These are phyloP conservation scores for Cnemophilus loriae DNA, from an alignment of 2,113 vertebrate species.

Conservation along the genomic window DNA sequence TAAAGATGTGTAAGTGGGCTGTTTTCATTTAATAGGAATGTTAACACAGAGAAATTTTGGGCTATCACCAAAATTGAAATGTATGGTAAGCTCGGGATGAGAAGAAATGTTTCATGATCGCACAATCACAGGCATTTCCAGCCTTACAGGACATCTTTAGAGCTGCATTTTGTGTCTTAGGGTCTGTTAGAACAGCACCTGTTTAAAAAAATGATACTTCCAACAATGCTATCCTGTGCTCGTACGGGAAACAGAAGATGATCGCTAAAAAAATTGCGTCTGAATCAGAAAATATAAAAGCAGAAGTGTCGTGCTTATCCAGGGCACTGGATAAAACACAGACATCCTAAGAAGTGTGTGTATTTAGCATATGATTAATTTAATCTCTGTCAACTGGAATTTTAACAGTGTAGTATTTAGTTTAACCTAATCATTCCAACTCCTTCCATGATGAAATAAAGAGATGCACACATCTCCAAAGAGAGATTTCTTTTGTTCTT, in stretches of 20 bases:
- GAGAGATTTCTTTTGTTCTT: background rate
- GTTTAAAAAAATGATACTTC: background rate
- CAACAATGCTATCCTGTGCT: background rate
- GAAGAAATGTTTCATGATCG: background rate
- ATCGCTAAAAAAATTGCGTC: background rate
- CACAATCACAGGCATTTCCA: background rate
- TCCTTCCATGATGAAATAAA: background rate
- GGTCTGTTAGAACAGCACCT: background rate
- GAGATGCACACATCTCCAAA: background rate
- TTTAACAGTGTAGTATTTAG: background rate
- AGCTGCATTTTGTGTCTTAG: background rate
- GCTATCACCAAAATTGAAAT: background rate
- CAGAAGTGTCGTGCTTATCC: background rate
- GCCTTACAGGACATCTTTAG: background rate
- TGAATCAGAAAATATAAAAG: background rate
- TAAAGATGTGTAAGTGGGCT: background rate
- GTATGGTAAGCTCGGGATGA: background rate
- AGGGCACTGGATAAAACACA: background rate
- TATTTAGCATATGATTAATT: background rate
- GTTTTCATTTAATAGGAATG: background rate
- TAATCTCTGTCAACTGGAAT: background rate
- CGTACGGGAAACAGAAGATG: background rate
- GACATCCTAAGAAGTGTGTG: background rate
- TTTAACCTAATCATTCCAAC: background rate
- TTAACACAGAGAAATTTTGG: background rate